Evolutionary conservation across 2,113 vertebrate species (phyloP).

Genomic region (Tragelaphus scriptus): DNA sequence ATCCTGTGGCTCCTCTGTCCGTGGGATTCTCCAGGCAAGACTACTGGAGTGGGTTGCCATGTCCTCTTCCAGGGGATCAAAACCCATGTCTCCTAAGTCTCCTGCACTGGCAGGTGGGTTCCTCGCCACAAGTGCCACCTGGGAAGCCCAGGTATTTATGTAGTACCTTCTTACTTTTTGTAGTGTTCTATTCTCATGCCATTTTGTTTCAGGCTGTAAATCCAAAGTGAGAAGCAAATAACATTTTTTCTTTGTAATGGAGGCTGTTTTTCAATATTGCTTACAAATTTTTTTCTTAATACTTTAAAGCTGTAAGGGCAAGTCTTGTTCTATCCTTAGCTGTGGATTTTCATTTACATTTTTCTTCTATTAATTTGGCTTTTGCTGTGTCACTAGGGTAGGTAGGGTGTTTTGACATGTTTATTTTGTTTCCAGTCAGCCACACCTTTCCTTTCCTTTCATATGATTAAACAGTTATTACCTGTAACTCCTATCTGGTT

Average conservation of each 20-base stretch:
- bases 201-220: background rate
- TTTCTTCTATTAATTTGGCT: constrained; percentile 2
- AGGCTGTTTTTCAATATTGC: background rate
- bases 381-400: background rate
- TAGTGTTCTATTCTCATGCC: background rate
- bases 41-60: background rate
- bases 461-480: background rate
- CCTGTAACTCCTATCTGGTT: background rate
- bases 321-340: background rate
- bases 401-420: background rate
- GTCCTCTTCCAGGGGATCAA: background rate
- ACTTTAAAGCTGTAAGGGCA: background rate
- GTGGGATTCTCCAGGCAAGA: background rate
- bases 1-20: background rate
- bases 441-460: constrained; percentile 52
- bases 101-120: background rate
- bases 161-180: background rate
- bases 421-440: constrained; percentile 19
- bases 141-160: background rate
- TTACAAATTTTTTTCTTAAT: background rate
- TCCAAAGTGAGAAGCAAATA: background rate
- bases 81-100: background rate
- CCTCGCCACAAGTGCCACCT: background rate
- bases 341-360: background rate
- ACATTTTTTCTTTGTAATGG: background rate